Base-by-base conservation (phyloP, 2,113 vertebrate genomes). In the Siphamia tubifer region DNA sequence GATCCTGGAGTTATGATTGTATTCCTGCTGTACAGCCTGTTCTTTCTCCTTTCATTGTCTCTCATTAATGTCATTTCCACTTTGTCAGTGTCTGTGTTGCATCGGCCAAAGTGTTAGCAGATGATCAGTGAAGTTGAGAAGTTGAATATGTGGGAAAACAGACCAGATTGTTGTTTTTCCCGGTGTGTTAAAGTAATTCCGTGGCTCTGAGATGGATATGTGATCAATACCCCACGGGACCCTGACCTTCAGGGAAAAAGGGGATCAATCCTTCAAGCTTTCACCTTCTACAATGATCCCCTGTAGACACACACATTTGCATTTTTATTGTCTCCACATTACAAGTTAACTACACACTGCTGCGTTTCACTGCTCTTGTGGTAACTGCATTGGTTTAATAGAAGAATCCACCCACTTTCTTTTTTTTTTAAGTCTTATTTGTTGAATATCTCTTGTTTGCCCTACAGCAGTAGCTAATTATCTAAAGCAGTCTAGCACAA, bases 311-410 rank as follows among this genome's bases (percentile, higher is more conserved):
- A 16, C 40, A 16, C 73, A 79, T 85, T 81, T 77, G 53, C 81
- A 86, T 86, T 73, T 87, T 86, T 71, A 86, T 86, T 72, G 66
- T 74, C 70, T 77, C 16, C 67, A 76, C 61, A 35, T 79, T 70
- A 74, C 57, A 68, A 79, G 73, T 83, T 82, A 74, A 84, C 86
- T 71, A 77, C 65, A 74, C 43, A 48, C 47, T 8, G 35, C 56
- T 32, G 72, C 45, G 40, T 69, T 35, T 35, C 1, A 13, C 5
- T 44, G 28, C 39, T 25, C 25, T 39, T 19, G 15, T 54, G 55
- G 53, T 53, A 51, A 79, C 55, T 23, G 53, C 47, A 49, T 71
- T 44, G 49, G 47, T 73, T 31, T 55, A 54, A 62, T 69, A 60
- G 75, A 74, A 79, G 45, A 76, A 68, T 73, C 70, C 63, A 30